Base-by-base conservation (phyloP, 2,113 vertebrate genomes). In the Hemichromis elongatus region DNA sequence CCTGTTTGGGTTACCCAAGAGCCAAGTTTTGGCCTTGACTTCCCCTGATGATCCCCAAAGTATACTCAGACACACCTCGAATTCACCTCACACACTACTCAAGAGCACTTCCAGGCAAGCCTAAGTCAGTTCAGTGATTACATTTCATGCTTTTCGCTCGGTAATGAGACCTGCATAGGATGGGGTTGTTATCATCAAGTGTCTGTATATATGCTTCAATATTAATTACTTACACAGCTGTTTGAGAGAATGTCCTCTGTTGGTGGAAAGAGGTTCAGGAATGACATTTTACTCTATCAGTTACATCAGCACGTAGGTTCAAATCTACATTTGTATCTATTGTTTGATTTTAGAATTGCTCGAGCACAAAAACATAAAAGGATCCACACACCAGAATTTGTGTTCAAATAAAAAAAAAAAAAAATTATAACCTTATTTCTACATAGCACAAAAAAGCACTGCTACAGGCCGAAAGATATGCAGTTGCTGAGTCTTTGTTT, bases 161-260 rank as follows among this genome's bases (percentile, higher is more conserved):
- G 83, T 87, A 89, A 82, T 21, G 40, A 80, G 85, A 83, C 81
- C 81, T 80, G 66, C 93, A 91, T 86, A 80, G 77, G 85, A 93
- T 70, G 78, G 30, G 84, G 24, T 54, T 92, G 91, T 93, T 94
- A 90, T 92, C 89, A 81, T 88, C 82, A 80, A 87, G 89, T 82
- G 91, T 91, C 91, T 88, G 85, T 59, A 91, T 77, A 68, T 90
- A 80, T 73, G 79, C 88, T 80, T 82, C 82, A 87, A 81, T 82
- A 92, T 94, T 93, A 91, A 95, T 92, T 90, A 80, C 91, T 88
- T 77, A 79, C 50, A 85, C 92, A 95, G 95, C 93, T 94, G 94
- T 84, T 86, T 35, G 52, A 19, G 77, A 80, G 61, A 88, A 79
- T 37, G 59, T 24, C 59, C 26, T 83, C 52, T 77, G 55, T 42